Evolutionary conservation across 1,140 invertebrate genomes (phyloP), one percentile per base, ranked within the genome.

Genomic region (Dreissena polymorpha): DNA sequence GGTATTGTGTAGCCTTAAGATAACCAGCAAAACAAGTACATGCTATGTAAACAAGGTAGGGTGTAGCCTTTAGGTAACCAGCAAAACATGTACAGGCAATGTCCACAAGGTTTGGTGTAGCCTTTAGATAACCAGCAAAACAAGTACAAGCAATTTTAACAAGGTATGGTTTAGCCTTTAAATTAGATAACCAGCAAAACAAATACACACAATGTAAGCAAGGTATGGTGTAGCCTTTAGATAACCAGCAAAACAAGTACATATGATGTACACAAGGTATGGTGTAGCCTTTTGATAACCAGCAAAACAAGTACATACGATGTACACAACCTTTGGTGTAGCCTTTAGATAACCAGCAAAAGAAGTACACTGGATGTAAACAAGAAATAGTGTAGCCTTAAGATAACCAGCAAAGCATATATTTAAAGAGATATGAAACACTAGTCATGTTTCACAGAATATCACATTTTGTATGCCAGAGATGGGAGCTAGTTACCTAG

Each of bases 181-280:
- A n/a, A n/a, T n/a, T n/a, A n/a, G n/a, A n/a, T n/a, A n/a, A n/a
- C n/a, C n/a, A n/a, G n/a, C n/a, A n/a, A 0, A 97, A 96, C 70
- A 95, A 96, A 89, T 94, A 95, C 16, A 96, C 96, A 0, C 94
- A 96, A 86, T 97, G 97, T 10, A 99, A 99, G 93, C 97, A 98
- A 91, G 96, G 91, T 96, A 96, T 93, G 50, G 57, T 39, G 2
- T 39, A 39, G 39, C 39, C 39, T 39, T 5, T 39, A n/a, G n/a
- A n/a, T n/a, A n/a, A n/a, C n/a, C n/a, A n/a, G n/a, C n/a, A n/a
- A 0, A 97, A 96, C 70, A 95, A 96, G 89, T 94, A 95, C 16
- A 96, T 96, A 0, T 94, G 96, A 86, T 97, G 97, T 10, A 99
- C 99, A 93, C 97, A 98, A 91, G 96, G 91, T 96, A 96, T 93